Percentiles rank a stretch among this genome's conserved stretches.
These are phyloP conservation scores for Brachymystax lenok DNA, from an alignment of 2,797 vertebrate genomes.

Conservation along the genomic window DNA sequence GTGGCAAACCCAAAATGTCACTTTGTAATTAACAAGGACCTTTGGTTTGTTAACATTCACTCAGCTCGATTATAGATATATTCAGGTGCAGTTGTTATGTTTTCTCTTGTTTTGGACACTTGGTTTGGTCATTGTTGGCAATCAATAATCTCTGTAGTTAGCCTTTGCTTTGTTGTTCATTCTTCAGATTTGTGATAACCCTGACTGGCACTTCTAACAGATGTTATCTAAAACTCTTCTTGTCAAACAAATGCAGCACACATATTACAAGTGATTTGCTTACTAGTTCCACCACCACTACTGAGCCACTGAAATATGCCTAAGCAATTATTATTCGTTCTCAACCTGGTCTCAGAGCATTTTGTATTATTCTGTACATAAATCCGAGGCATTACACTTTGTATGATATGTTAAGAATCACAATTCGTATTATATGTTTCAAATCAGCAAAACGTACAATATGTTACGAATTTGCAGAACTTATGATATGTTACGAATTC, in stretches of 20 bases:
- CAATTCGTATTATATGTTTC: too few relatives aligned
- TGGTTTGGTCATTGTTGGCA: slow-evolving; percentile 5
- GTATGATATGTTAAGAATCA: too few relatives aligned
- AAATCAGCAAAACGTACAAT: too few relatives aligned
- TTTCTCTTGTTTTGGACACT: slow-evolving; percentile 5
- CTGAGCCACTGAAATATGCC: neutral
- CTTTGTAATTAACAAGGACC: slow-evolving; percentile 27
- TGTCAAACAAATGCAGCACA: slow-evolving; percentile 1
- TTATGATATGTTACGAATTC: too few relatives aligned
- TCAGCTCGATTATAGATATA: neutral
- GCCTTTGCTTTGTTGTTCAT: neutral
- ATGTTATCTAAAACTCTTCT: neutral
- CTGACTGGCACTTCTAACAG: neutral
- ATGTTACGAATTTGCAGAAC: too few relatives aligned
- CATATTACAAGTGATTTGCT: neutral
- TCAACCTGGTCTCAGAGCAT: neutral
- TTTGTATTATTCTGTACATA: too few relatives aligned
- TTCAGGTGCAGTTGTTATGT: slow-evolving; percentile 13
- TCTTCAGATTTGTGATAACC: neutral
- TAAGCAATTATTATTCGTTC: neutral
- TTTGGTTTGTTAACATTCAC: slow-evolving; percentile 36
- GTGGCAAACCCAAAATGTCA: slow-evolving; percentile 9
- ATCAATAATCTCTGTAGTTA: slow-evolving; percentile 6
- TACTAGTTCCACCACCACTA: neutral
- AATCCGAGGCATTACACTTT: too few relatives aligned